Evolutionary conservation across 2,113 vertebrate genomes (phyloP), one percentile per base, ranked within the genome.

Genomic region (Trematocara marginatum): DNA sequence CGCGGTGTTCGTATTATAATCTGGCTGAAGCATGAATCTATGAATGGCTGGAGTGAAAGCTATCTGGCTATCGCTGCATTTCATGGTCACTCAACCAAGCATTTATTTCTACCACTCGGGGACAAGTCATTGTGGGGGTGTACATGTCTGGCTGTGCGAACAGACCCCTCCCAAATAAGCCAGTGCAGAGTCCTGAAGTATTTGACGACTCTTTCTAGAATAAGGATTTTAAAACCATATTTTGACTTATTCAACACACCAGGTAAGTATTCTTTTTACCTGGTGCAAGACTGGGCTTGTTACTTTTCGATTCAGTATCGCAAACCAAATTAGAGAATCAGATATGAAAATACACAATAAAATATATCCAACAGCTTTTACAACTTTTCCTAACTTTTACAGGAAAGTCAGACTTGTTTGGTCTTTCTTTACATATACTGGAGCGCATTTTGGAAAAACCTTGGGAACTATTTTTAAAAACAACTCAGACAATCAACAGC

Each of bases 31-130:
- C 47, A 61, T 61, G 82, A 79, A 89, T 89, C 71, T 82, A 74
- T 87, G 71, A 84, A 82, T 78, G 49, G 64, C 80, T 85, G 69
- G 66, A 56, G 47, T 64, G 81, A 76, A 83, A 83, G 61, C 78
- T 45, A 78, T 74, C 57, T 8, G 49, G 23, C 51, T 34, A 57
- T 82, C 51, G 16, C 81, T 92, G 51, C 56, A 80, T 38, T 80
- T 83, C 78, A 61, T 10, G 49, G 53, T 42, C 86, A 80, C 53
- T 80, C 51, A 10, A 78, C 66, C 6, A 42, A 35, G 66, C 81
- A 90, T 74, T 57, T 66, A 84, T 85, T 86, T 84, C 51, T 23
- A 84, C 53, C 38, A 71, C 56, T 87, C 35, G 49, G 71, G 16
- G 40, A 78, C 35, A 85, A 82, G 47, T 87, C 53, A 64, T 59